Percentiles rank a stretch among this genome's conserved stretches.
Conservation (phyloP, 2,888 invertebrate species). For the Plagiodera versicolora region DNA sequence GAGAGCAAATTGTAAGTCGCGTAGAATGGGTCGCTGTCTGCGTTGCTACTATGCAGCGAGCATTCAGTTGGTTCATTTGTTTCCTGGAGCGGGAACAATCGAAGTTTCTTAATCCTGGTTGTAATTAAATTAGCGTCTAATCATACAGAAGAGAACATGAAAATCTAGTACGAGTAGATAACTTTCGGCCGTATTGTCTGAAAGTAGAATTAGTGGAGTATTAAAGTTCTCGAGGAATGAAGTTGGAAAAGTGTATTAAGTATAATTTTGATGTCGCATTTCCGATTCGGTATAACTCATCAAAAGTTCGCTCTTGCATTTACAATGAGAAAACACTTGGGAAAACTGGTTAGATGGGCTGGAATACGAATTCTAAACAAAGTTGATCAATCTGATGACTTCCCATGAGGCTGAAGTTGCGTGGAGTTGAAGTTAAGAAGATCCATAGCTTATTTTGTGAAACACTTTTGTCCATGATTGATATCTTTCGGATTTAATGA, state of each 20-base stretch:
- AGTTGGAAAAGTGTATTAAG: not conserved
- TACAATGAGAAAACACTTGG: not conserved
- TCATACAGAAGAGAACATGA: slow-evolving; percentile 29
- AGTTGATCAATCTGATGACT: too few species aligned
- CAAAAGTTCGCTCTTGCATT: not conserved
- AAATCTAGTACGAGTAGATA: slow-evolving; percentile 24
- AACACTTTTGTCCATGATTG: too few species aligned
- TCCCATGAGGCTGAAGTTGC: too few species aligned
- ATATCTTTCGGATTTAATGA: too few species aligned
- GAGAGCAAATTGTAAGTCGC: too few species aligned
- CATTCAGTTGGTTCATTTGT: too few species aligned
- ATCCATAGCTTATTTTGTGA: too few species aligned
- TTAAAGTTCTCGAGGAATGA: not conserved
- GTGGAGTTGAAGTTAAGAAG: too few species aligned
- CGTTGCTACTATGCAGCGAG: too few species aligned
- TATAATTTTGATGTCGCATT: not conserved
- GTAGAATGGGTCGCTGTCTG: too few species aligned
- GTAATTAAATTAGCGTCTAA: slow-evolving; percentile 32
- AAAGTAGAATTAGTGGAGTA: not conserved
- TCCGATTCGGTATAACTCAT: not conserved
- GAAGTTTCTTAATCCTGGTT: slow-evolving; percentile 36
- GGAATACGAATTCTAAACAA: too few species aligned
- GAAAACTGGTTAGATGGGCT: not conserved
- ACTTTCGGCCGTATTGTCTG: not conserved
- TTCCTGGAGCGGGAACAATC: slow-evolving; percentile 29